A percentile compares a stretch with the other conserved stretches of the same genome.
Conservation (phyloP, 30 jellyfish, hydroid and myxozoan genomes). For the Phacellophora camtschatica region DNA sequence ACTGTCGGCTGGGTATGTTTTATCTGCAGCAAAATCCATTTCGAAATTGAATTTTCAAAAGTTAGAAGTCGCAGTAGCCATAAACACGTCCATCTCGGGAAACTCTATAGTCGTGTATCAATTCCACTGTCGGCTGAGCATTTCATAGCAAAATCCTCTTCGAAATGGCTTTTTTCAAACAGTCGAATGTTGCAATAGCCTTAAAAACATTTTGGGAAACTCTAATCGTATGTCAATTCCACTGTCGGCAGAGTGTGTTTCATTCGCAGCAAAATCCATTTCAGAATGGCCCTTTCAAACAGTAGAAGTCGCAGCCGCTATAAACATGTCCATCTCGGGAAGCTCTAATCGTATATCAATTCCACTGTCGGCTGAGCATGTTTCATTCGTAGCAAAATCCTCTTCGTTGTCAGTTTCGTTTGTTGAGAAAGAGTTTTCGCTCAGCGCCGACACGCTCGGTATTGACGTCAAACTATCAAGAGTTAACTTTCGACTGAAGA, state of each 20-base stretch:
- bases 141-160: constrained; percentile 3
- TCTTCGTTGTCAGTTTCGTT: constrained; percentile 37
- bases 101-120: constrained; percentile 5
- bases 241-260: constrained; percentile 27
- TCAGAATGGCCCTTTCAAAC: too few relatives aligned
- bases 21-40: neutral
- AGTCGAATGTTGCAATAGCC: too few relatives aligned
- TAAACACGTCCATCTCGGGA: constrained; percentile 2
- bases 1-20: constrained; percentile 25
- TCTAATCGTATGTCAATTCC: constrained; percentile 16
- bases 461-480: constrained; percentile 34
- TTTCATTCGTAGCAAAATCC: neutral
- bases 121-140: constrained; percentile 32
- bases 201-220: neutral
- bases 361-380: constrained; percentile 34
- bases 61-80: constrained; percentile 6
- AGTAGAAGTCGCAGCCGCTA: constrained; percentile 13
- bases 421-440: constrained; percentile 16
- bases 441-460: constrained; percentile 31
- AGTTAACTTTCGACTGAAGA: constrained; percentile 19
- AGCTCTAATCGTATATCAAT: constrained; percentile 5
- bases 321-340: constrained; percentile 2
- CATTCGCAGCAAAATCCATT: constrained; percentile 2
- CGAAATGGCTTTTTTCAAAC: too few relatives aligned
- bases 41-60: too few relatives aligned